phyloP scores from a whole-genome alignment of 2,113 vertebrate genomes.

The Callipepla squamata region DNA sequence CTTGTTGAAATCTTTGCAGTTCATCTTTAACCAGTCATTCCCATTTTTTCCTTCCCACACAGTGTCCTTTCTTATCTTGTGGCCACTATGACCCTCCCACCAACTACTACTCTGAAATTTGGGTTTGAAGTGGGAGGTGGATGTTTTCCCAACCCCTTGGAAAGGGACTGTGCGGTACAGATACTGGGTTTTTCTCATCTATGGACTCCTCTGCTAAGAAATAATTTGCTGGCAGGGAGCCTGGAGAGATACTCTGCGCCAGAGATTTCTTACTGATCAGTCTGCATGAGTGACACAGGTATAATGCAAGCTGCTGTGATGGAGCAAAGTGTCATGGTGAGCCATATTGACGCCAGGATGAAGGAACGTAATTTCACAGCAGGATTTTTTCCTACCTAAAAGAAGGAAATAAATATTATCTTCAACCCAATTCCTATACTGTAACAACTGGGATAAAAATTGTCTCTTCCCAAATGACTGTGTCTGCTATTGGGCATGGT shows the following conservation, averaged over 20 bases:
- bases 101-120: background rate
- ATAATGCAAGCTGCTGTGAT: background rate
- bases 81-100: background rate
- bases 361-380: background rate
- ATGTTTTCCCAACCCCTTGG: background rate
- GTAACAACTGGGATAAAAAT: background rate
- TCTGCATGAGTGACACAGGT: accelerated
- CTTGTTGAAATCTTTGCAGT: background rate
- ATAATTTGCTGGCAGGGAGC: background rate
- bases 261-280: background rate
- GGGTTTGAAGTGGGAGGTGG: background rate
- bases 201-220: background rate
- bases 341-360: background rate
- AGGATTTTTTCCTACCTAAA: background rate
- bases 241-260: accelerated
- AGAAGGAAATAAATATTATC: background rate
- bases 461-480: background rate
- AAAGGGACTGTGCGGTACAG: background rate
- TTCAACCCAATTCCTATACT: background rate
- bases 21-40: background rate
- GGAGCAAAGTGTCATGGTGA: background rate
- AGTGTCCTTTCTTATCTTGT: accelerated
- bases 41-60: background rate
- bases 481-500: background rate
- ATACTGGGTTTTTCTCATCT: background rate